Percentiles rank a stretch among this genome's conserved stretches.
phyloP scores from a whole-genome alignment of 2,888 invertebrate genomes.

The Amphipyra tragopoginis region DNA sequence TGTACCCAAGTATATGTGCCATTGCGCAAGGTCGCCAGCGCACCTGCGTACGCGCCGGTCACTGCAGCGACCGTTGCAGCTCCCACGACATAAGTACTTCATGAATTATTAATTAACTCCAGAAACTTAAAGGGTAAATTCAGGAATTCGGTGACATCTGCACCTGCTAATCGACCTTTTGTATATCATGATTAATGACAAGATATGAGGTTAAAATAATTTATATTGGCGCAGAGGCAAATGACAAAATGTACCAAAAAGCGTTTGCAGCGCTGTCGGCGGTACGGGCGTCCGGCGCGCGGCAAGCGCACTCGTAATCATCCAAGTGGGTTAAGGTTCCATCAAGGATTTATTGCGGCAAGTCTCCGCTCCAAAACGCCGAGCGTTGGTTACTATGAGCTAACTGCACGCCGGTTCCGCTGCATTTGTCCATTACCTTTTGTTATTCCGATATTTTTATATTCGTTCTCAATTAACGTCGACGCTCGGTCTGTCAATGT shows the following conservation, averaged over 20 bases:
- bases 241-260: conserved; percentile 69
- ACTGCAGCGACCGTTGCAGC: conserved; percentile 82
- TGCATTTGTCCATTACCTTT: conserved; percentile 84
- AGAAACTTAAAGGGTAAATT: conserved; percentile 70
- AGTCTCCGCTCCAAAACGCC: conserved; percentile 89
- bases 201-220: conserved; percentile 23
- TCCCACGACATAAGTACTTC: conserved; percentile 72
- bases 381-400: conserved; percentile 86
- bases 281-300: conserved; percentile 70
- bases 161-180: conserved; percentile 68
- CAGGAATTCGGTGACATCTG: conserved; percentile 65
- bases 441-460: conserved; percentile 65
- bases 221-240: conserved; percentile 46
- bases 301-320: conserved; percentile 86
- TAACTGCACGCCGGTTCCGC: conserved; percentile 86
- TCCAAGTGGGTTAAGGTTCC: conserved; percentile 90
- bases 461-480: conserved; percentile 71
- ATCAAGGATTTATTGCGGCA: conserved; percentile 90
- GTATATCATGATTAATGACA: conserved; percentile 41
- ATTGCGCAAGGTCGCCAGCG: conserved; percentile 86
- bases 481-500: conserved; percentile 76
- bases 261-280: conserved; percentile 76
- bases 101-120: conserved; percentile 74
- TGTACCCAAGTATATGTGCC: conserved; percentile 75
- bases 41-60: conserved; percentile 77